Base-by-base conservation (phyloP, 2,888 invertebrate genomes). In the Calliopum simillimum region DNA sequence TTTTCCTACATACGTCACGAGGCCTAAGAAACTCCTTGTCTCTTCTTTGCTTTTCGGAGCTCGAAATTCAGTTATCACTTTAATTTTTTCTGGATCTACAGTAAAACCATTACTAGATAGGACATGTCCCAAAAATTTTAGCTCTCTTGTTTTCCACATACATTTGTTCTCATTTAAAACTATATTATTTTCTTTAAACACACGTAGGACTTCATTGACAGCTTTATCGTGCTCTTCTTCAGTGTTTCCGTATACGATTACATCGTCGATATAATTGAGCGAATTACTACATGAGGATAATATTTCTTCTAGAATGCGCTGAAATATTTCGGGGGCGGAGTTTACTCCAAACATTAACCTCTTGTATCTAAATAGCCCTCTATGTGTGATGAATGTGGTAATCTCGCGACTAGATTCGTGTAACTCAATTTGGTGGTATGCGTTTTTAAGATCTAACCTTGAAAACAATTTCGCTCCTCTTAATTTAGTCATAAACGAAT, bases 391-490 rank as follows among this genome's bases (percentile, higher is more conserved):
- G 49, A 72, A 74, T 12, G 73, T 73, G 1, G 72, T 74, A 63
- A 62, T 71, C 13, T 72, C 72, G 21, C 62, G 66, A 41, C 41
- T 72, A 74, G 16, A 77, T 56, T 68, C 80, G 76, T 70, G 47
- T 19, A 71, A 55, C 19, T 68, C 75, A 46, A 81, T n/a, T n/a
- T n/a, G 43, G 62, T 80, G 79, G 61, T 76, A 80, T 12, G 79
- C 77, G 44, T 74, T 75, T 41, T 71, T 72, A n/a, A 84, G 69
- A 68, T 85, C 83, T 5, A 84, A 71, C 73, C 82, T 81, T n/a
- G 75, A 70, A 51, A 79, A 81, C 25, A 69, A 59, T 47, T 74
- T 73, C 2, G 77, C 76, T 33, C 71, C 68, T n/a, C 61, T 67
- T 5, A 83, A 59, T 44, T 71, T 74, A 14, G 76, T 71, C 62